Evolutionary conservation across 2,888 invertebrate genomes (phyloP), one percentile per base, ranked within the genome.

Genomic region (Bellardia bayeri): DNA sequence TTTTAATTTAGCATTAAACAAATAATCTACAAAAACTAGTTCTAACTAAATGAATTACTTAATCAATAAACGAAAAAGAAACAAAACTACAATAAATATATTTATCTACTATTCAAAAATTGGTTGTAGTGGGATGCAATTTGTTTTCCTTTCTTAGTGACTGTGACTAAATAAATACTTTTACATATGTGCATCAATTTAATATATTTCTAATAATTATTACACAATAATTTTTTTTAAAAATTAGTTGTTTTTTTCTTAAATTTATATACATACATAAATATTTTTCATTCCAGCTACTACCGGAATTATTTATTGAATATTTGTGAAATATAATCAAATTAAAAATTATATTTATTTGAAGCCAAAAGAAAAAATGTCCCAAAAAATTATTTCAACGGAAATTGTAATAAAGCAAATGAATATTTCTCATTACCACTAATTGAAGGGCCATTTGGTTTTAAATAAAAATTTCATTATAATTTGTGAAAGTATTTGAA

Each of bases 21-120:
- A 45, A 66, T 66, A 45, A 66, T 37, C 14, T 3, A 5, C 8
- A 45, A 45, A 11, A 45, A 45, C n/a, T 58, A 63, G 6, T 63
- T 14, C 16, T 40, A 40, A 66, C 16, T 23, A 30, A 61, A 13
- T 58, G 30, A 56, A 9, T 33, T 11, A 78, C 56, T 4, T 1
- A 61, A 49, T 33, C 16, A 14, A 33, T 61, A 4, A 61, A 14
- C 11, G 3, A 33, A 2, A 63, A 63, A 63, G n/a, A 61, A 33
- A 61, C 23, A 30, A 30, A 61, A 37, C 37, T 45, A 49, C 9
- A 37, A 51, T 42, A 45, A 83, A 89, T 83, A 79, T n/a, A n/a
- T n/a, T n/a, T n/a, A n/a, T n/a, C n/a, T n/a, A n/a, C n/a, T 72
- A 87, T 90, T 91, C 92, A 92, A 92, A 92, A 91, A 92, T 92